Evolutionary conservation across 2,888 invertebrate genomes (phyloP).

Genomic region (Eucriotettix oculatus): DNA sequence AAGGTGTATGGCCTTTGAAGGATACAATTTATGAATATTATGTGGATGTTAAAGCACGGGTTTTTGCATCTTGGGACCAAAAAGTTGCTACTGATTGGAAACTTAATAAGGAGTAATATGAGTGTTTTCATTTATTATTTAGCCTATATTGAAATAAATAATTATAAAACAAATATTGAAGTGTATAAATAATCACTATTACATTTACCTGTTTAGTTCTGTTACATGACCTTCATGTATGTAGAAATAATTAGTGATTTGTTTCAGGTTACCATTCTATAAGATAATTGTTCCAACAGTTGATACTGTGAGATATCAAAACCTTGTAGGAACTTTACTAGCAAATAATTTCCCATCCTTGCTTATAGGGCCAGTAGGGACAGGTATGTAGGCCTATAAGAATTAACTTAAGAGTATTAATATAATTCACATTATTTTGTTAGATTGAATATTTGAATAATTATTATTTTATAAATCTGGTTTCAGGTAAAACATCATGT

Average conservation of each 20-base stretch:
- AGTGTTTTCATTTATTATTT: too few species aligned
- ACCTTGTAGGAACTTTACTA: conserved; percentile 48
- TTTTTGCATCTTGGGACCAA: conserved; percentile 66
- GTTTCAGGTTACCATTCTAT: conserved; percentile 54
- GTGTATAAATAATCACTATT: not conserved
- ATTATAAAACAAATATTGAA: not conserved
- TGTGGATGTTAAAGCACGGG: conserved; percentile 54
- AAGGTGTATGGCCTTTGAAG: conserved; percentile 65
- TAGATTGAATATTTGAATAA: too few species aligned
- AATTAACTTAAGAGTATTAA: too few species aligned
- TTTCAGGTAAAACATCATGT: conserved; percentile 59
- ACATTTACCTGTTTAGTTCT: not conserved
- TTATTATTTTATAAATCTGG: not conserved
- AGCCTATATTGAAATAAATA: not conserved
- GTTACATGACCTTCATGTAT: too few species aligned
- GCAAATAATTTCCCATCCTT: conserved; percentile 50
- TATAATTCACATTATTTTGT: too few species aligned
- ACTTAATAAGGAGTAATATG: conserved; percentile 21
- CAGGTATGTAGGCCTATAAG: conserved; percentile 30
- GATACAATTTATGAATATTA: conserved; percentile 82
- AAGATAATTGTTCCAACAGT: conserved; percentile 74
- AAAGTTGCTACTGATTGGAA: conserved; percentile 57
- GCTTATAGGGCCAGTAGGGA: conserved; percentile 72
- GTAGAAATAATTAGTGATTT: conserved; percentile 4
- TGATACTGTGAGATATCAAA: conserved; percentile 72